Conservation (phyloP, 2,888 invertebrate species). For the Graphium colonna region DNA sequence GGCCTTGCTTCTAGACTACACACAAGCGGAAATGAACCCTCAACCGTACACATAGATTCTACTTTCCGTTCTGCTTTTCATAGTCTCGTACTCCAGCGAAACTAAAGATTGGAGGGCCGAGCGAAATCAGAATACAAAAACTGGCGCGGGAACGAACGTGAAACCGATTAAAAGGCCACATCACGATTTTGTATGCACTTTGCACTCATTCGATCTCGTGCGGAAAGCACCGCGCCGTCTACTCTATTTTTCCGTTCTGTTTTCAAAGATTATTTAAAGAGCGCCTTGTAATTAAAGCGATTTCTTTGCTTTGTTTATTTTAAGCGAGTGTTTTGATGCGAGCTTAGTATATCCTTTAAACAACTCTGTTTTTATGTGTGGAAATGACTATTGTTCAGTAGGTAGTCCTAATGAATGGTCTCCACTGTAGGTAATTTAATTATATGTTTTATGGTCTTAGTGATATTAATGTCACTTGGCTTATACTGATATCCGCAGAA, state of each 20-base stretch:
- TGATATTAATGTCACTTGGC: too few relatives aligned
- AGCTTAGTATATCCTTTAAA: conserved; percentile 3
- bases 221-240: conserved; percentile 47
- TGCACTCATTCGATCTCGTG: conserved; percentile 72
- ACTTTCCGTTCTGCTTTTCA: conserved; percentile 41
- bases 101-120: conserved; percentile 63
- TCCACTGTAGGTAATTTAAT: background rate
- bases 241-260: conserved; percentile 63
- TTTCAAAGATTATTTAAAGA: conserved; percentile 62
- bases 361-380: background rate
- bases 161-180: conserved; percentile 78
- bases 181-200: conserved; percentile 80
- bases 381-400: background rate
- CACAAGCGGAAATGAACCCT: conserved; percentile 46
- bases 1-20: conserved; percentile 36
- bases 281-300: conserved; percentile 68
- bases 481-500: too few relatives aligned
- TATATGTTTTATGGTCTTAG: too few relatives aligned
- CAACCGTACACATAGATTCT: conserved; percentile 44
- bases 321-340: conserved; percentile 11
- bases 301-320: conserved; percentile 27
- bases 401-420: background rate
- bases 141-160: conserved; percentile 74
- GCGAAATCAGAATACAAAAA: conserved; percentile 77
- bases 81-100: conserved; percentile 50